Base-by-base conservation (phyloP, 2,113 vertebrate genomes). In the Cottus gobio region DNA sequence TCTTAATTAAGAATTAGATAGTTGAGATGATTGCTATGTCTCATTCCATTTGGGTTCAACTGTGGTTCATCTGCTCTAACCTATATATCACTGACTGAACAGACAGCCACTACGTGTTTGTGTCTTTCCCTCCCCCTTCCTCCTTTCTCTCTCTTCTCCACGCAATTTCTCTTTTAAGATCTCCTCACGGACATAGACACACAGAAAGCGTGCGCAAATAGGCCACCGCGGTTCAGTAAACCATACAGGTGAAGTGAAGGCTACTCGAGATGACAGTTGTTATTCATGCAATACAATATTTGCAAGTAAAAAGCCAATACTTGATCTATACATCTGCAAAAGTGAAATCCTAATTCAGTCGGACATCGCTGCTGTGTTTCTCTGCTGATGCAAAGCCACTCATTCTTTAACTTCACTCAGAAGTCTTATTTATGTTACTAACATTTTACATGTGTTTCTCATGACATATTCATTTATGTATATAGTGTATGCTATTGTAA, bases 31-130 rank as follows among this genome's bases (percentile, higher is more conserved):
- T 68, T 34, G 22, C 73, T 30, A 56, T 85, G 79, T 37, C 56
- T 90, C 79, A 39, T 79, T 89, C 57, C 62, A 28, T 77, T 75
- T 63, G 72, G 77, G 89, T 89, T 90, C 83, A 85, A 5, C 63
- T 31, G 18, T n/a, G 80, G 85, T 86, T 90, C 79, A 87, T 57
- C 34, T 73, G 71, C n/a, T 85, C 48, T 63, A 56, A 77, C 73
- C 37, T 4, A 70, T 66, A 82, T 52, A 70, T 87, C 57, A 44
- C 76, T 56, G 69, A 70, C 69, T 81, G 65, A 65, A 60, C 71
- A 83, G 69, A 85, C 63, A 78, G 80, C 52, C 67, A 70, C 54
- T n/a, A n/a, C 78, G 34, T 57, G 6, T 72, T 16, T 44, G 50
- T 36, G 50, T 63, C 22, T 68, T 57, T 78, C 56, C 44, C 56